Evolutionary conservation across 2,797 vertebrate genomes (phyloP).

Genomic region (Fistularia commersonii): DNA sequence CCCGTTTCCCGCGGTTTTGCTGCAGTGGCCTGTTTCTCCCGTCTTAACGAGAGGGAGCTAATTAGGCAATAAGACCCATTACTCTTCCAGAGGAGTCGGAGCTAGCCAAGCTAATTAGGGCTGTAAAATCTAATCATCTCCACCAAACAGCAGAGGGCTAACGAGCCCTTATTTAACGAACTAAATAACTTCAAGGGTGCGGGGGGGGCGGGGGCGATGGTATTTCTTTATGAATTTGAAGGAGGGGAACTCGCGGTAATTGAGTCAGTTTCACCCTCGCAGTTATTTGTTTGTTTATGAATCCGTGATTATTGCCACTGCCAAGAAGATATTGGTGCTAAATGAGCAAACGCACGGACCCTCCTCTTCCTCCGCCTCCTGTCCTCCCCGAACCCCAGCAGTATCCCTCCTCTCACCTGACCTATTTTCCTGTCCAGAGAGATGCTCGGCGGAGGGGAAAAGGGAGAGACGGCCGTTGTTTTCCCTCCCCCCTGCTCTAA

Average conservation of each 20-base stretch:
- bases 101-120: constrained; percentile 97
- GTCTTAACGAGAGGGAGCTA: constrained; percentile 91
- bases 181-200: constrained; percentile 91
- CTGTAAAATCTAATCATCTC: constrained; percentile 99
- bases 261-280: constrained; percentile 73
- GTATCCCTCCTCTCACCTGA: constrained; percentile 65
- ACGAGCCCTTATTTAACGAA: constrained; percentile 99
- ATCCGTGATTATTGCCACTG: constrained; percentile 73
- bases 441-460: constrained; percentile 67
- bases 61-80: constrained; percentile 97
- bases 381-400: constrained; percentile 1
- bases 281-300: constrained; percentile 77
- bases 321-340: constrained; percentile 69
- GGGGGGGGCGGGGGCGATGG: constrained; percentile 80
- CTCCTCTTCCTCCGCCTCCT: constrained; percentile 33
- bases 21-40: constrained; percentile 83
- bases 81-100: constrained; percentile 98
- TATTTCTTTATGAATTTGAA: constrained; percentile 77
- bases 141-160: constrained; percentile 94
- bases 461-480: constrained; percentile 65
- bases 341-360: constrained; percentile 60
- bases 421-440: constrained; percentile 75
- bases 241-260: constrained; percentile 69
- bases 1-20: constrained; percentile 75
- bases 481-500: constrained; percentile 64